These are phyloP conservation scores for Diorhabda carinulata DNA, from an alignment of 1,140 invertebrate genomes.

Conservation along the genomic window DNA sequence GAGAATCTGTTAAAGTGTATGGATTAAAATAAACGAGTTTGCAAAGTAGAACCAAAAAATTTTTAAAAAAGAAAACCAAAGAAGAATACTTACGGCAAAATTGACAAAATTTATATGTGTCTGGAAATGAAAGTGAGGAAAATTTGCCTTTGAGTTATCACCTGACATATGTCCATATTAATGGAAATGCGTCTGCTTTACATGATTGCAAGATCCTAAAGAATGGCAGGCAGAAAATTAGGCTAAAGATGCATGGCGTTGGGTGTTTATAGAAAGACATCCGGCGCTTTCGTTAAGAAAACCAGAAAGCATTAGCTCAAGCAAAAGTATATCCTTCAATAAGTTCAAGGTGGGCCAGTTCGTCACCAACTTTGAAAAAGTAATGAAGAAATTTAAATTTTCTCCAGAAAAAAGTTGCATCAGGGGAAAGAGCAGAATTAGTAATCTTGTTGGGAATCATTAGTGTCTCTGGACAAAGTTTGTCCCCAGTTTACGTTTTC, in stretches of 20 bases:
- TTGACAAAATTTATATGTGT: background rate
- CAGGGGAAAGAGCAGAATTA: slow-evolving; percentile 29
- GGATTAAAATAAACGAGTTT: background rate
- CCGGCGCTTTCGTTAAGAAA: slow-evolving; percentile 35
- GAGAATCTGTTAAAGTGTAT: background rate
- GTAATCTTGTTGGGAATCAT: slow-evolving; percentile 24
- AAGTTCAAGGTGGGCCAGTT: slow-evolving; percentile 40
- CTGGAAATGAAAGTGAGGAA: background rate
- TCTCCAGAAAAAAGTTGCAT: slow-evolving; percentile 21
- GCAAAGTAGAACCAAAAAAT: background rate
- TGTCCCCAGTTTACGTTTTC: slow-evolving; percentile 24
- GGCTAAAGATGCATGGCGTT: slow-evolving; percentile 45
- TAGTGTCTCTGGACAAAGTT: slow-evolving; percentile 22
- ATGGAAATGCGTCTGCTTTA: slow-evolving; percentile 26
- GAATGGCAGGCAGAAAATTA: slow-evolving; percentile 39
- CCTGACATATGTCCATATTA: slow-evolving; percentile 12
- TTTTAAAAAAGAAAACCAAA: background rate
- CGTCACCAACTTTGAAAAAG: slow-evolving; percentile 33
- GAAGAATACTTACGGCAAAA: background rate
- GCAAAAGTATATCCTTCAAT: slow-evolving; percentile 47
- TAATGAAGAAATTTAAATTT: slow-evolving; percentile 15
- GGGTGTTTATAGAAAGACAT: slow-evolving; percentile 40
- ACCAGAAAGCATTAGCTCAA: slow-evolving; percentile 42
- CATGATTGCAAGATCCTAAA: slow-evolving; percentile 30
- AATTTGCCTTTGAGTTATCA: background rate